These are phyloP conservation scores for Cephus cinctus DNA, from an alignment of 1,140 invertebrate species.

Conservation along the genomic window DNA sequence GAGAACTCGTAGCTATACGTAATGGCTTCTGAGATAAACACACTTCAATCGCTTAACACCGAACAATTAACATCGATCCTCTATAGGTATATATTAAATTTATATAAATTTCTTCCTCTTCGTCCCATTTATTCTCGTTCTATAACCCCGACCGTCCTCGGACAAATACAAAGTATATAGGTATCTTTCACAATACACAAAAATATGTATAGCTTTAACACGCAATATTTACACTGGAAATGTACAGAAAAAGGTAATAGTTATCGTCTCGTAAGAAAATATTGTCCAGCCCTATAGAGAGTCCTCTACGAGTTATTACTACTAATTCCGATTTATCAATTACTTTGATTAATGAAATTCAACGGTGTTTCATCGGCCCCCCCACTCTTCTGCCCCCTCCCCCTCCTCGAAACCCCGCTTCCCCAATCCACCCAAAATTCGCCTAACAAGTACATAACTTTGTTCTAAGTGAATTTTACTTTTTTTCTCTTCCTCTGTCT, in stretches of 20 bases:
- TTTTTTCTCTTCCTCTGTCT: background rate
- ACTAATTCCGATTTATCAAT: background rate
- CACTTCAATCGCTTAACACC: constrained; percentile 35
- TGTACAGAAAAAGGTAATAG: constrained; percentile 12
- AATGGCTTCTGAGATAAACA: constrained; percentile 22
- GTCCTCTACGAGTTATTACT: background rate
- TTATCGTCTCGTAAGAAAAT: constrained; percentile 24
- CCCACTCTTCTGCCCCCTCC: no score
- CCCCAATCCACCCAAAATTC: no score
- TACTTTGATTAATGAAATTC: no score
- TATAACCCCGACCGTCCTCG: background rate
- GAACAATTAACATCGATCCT: constrained; percentile 43
- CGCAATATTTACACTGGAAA: constrained; percentile 17
- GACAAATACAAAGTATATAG: constrained; percentile 9
- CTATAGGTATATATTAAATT: constrained; percentile 19
- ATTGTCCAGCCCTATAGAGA: constrained; percentile 24
- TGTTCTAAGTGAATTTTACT: background rate
- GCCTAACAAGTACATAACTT: no score
- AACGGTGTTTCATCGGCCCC: no score
- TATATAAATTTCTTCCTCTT: constrained; percentile 5
- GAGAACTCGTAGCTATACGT: constrained; percentile 22
- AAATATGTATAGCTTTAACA: constrained; percentile 18
- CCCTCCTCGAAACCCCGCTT: no score
- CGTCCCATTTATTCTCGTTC: constrained; percentile 1
- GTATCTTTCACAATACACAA: constrained; percentile 12